Conservation (phyloP, 2,113 vertebrate genomes). For the Oryctolagus cuniculus region DNA sequence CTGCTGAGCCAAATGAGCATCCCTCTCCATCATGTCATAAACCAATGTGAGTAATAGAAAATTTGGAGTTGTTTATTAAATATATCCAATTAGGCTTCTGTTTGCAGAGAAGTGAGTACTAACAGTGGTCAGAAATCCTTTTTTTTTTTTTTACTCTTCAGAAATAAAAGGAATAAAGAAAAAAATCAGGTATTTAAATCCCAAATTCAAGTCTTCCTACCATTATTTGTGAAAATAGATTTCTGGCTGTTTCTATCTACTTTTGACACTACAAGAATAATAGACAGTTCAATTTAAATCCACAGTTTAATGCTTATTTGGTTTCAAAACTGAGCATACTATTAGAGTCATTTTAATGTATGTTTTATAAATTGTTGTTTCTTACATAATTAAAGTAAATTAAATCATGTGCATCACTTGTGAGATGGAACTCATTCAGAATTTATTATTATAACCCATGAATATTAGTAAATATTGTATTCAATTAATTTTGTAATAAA, state of each 20-base stretch:
- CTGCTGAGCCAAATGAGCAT: no score
- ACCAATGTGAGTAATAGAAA: conserved; percentile 17
- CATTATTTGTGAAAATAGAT: conserved; percentile 31
- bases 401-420: conserved; percentile 63
- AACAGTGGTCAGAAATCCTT: conserved; percentile 9
- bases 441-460: conserved; percentile 67
- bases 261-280: neutral
- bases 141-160: conserved; percentile 16
- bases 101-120: conserved; percentile 5
- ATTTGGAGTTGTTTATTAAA: neutral
- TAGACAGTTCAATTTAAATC: conserved; percentile 43
- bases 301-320: conserved; percentile 62
- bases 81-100: neutral
- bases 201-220: conserved; percentile 9
- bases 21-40: neutral
- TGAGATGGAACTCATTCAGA: conserved; percentile 70
- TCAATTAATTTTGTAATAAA: conserved; percentile 78
- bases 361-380: conserved; percentile 70
- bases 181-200: conserved; percentile 37
- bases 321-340: conserved; percentile 55
- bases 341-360: conserved; percentile 60
- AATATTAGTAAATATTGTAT: conserved; percentile 73
- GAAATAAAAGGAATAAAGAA: conserved; percentile 53
- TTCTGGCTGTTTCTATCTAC: conserved; percentile 45
- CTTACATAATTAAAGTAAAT: conserved; percentile 81